These are phyloP conservation scores for Corapipo altera DNA, from an alignment of 2,113 vertebrate genomes.

Conservation along the genomic window DNA sequence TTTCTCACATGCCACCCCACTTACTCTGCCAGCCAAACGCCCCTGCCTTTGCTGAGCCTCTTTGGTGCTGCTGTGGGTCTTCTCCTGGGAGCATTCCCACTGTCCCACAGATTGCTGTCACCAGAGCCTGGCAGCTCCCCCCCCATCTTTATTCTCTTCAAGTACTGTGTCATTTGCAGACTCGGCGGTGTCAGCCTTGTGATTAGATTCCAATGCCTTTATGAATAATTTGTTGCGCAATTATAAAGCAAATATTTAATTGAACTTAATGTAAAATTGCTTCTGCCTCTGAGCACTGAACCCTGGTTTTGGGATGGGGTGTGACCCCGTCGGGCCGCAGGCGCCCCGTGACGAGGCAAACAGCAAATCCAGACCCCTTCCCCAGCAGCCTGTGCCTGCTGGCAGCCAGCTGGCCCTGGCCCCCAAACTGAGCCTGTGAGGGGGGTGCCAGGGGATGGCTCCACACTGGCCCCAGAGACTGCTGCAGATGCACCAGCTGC, in stretches of 20 bases:
- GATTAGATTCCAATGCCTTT: conserved; percentile 65
- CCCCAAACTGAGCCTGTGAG: background rate
- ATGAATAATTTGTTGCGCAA: conserved; percentile 72
- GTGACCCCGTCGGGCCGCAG: background rate
- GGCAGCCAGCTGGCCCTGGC: background rate
- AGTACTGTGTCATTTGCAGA: conserved; percentile 50
- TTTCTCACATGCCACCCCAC: background rate
- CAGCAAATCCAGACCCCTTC: background rate
- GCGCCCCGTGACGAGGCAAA: background rate
- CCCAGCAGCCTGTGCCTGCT: background rate
- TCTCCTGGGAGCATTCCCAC: background rate
- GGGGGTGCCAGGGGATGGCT: background rate
- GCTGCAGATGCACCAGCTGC: background rate
- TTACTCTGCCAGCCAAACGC: fast-evolving
- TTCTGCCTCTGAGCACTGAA: conserved; percentile 31
- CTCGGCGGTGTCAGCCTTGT: conserved; percentile 38
- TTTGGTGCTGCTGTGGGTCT: background rate
- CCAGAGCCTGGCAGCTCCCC: background rate
- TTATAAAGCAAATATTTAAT: conserved; percentile 75
- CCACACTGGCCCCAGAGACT: background rate
- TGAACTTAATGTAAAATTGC: conserved; percentile 68
- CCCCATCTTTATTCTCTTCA: conserved; percentile 46
- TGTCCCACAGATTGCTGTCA: background rate
- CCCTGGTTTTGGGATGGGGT: background rate
- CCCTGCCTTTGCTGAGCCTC: background rate